Base-by-base conservation (phyloP, 2,888 invertebrate genomes). In the Parnassius smintheus region DNA sequence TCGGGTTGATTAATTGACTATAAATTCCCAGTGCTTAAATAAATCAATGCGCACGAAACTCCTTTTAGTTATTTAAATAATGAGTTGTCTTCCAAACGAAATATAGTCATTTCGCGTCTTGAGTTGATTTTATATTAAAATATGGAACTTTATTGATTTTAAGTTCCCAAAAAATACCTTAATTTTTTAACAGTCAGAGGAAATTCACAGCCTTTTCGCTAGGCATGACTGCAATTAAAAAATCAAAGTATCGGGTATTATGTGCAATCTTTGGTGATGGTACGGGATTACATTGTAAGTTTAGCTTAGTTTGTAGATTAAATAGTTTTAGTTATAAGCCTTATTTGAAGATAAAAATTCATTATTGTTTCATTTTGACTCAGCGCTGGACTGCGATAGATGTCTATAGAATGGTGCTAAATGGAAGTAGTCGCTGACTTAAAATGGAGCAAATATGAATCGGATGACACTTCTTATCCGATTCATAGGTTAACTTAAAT, bases 231-330 rank as follows among this genome's bases (percentile, higher is more conserved):
- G 89, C 88, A 86, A 84, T 85, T 86, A 86, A 88, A 89, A 91
- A 92, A 92, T 91, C 92, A 92, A 93, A 93, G 92, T 93, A 94
- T 95, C 95, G 95, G 95, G 95, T 95, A 95, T 93, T 93, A 95
- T 95, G 95, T 95, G 95, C 95, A 95, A 95, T 95, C 94, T 90
- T 93, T 94, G 94, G 94, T 94, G 94, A 93, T 93, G 94, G 93
- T 92, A 89, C 89, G 90, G 91, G 92, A 85, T 81, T 88, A 88
- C 71, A 35, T 72, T 68, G 53, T 90, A 90, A 88, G 87, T 73
- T 71, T 83, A 82, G 74, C 52, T 68, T 48, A 67, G 85, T 86
- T 78, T 75, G 74, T 82, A 84, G 78, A 71, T 64, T 78, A 76
- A 77, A 68, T 83, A 84, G 77, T 48, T 72, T 72, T 82, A 83